Percentiles rank a stretch among this genome's conserved stretches.
phyloP scores from a whole-genome alignment of 2,797 vertebrate genomes.

The Avahi laniger region DNA sequence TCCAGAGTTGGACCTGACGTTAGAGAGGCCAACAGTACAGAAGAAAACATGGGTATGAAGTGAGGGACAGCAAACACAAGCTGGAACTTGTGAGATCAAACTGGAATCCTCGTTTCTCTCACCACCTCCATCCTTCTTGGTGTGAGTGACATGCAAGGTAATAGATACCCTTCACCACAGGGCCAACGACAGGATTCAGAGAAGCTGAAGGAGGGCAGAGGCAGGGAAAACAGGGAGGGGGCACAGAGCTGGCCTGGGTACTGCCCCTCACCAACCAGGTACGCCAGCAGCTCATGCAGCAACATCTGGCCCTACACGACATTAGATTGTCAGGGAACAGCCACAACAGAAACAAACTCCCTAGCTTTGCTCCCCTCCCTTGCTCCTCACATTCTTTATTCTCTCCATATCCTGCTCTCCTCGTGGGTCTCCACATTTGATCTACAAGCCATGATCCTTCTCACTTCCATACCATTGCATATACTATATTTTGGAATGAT shows the following conservation, averaged over 20 bases:
- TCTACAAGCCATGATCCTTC: neutral
- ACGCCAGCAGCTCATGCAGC: neutral
- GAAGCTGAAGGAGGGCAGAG: neutral
- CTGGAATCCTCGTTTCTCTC: neutral
- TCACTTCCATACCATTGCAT: neutral
- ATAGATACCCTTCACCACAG: neutral
- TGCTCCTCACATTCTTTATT: neutral
- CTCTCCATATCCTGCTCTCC: neutral
- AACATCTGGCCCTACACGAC: neutral
- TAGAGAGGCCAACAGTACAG: neutral
- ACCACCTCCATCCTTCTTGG: neutral
- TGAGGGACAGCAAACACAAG: neutral
- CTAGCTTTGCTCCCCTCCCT: neutral
- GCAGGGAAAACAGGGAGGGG: no score
- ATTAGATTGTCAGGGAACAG: neutral
- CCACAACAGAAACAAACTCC: neutral
- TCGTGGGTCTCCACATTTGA: neutral
- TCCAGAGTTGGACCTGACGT: neutral
- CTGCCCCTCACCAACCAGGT: neutral
- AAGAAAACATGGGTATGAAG: neutral
- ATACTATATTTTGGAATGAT: neutral
- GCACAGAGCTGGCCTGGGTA: accelerated
- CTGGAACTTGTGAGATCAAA: neutral
- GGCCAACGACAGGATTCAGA: neutral
- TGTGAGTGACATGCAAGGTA: neutral